These are phyloP conservation scores for Channa argus DNA, from an alignment of 2,113 vertebrate species.

Conservation along the genomic window DNA sequence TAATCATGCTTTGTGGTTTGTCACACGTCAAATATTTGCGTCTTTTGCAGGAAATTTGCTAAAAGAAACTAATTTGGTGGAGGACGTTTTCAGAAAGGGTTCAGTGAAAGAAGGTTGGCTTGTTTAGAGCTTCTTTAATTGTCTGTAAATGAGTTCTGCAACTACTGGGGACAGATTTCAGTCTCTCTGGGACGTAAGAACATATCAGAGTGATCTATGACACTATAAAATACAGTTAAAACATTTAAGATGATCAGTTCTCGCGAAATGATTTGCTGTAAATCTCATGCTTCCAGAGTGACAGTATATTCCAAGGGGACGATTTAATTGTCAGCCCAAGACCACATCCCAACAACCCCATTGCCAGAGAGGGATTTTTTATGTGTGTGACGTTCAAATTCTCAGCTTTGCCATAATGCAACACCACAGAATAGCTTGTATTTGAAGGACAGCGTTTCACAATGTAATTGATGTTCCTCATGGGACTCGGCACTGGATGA, in stretches of 20 bases:
- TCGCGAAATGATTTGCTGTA: constrained; percentile 65
- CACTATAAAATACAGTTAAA: constrained; percentile 63
- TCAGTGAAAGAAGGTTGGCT: constrained; percentile 32
- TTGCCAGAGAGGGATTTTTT: constrained; percentile 75
- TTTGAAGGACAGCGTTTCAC: constrained; percentile 78
- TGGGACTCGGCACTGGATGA: constrained; percentile 70
- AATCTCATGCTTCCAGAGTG: constrained; percentile 67
- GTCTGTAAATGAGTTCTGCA: constrained; percentile 70
- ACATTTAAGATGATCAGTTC: constrained; percentile 73
- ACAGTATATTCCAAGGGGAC: constrained; percentile 72
- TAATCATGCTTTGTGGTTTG: constrained; percentile 24
- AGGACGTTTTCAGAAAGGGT: neutral
- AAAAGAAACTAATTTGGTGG: constrained; percentile 1
- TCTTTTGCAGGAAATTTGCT: constrained; percentile 21
- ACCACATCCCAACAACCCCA: constrained; percentile 74
- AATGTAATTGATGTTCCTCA: constrained; percentile 76
- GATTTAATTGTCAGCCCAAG: constrained; percentile 76
- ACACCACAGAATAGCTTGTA: constrained; percentile 73
- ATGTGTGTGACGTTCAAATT: constrained; percentile 69
- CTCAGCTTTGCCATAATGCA: constrained; percentile 70
- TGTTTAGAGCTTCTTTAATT: constrained; percentile 60
- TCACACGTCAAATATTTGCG: neutral
- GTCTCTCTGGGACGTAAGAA: constrained; percentile 37
- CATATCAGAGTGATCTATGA: constrained; percentile 72
- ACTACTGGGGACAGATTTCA: constrained; percentile 67